These are phyloP conservation scores for Zeuzera pyrina DNA, from an alignment of 2,888 invertebrate species.

Conservation along the genomic window DNA sequence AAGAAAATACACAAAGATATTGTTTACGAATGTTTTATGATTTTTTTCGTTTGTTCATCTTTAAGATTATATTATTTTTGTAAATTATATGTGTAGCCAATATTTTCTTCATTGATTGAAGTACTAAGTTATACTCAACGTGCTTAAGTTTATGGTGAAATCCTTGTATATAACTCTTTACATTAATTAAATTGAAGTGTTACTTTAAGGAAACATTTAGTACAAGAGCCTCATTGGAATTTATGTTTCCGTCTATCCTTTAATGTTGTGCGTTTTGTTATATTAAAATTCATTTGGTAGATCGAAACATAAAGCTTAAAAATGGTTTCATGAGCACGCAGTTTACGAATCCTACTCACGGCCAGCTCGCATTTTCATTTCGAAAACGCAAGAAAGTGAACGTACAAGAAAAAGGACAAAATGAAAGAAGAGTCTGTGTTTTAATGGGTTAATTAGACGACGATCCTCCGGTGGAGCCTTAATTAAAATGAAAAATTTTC, in stretches of 20 bases:
- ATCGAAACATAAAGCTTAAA: not conserved
- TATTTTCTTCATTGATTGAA: no score
- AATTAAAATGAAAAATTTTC: constrained; percentile 70
- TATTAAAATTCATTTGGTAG: not conserved
- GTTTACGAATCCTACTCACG: no score
- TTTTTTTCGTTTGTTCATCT: not conserved
- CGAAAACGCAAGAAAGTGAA: constrained; percentile 61
- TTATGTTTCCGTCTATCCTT: no score
- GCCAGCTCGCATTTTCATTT: constrained; percentile 34
- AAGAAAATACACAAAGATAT: not conserved
- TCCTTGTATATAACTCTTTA: no score
- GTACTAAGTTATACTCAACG: no score
- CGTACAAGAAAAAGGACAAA: constrained; percentile 53
- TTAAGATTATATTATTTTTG: not conserved
- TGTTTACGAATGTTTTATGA: not conserved
- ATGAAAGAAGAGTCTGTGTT: constrained; percentile 63
- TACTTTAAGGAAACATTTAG: no score
- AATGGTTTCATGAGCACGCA: constrained; percentile 9
- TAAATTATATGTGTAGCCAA: no score
- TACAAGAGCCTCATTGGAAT: no score
- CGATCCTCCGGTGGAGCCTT: constrained; percentile 62
- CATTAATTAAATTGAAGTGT: no score
- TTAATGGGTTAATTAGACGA: constrained; percentile 71
- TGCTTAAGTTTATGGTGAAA: no score
- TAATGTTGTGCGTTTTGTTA: no score